Conservation (phyloP, 2,888 invertebrate genomes). For the Nudaria mundana region DNA sequence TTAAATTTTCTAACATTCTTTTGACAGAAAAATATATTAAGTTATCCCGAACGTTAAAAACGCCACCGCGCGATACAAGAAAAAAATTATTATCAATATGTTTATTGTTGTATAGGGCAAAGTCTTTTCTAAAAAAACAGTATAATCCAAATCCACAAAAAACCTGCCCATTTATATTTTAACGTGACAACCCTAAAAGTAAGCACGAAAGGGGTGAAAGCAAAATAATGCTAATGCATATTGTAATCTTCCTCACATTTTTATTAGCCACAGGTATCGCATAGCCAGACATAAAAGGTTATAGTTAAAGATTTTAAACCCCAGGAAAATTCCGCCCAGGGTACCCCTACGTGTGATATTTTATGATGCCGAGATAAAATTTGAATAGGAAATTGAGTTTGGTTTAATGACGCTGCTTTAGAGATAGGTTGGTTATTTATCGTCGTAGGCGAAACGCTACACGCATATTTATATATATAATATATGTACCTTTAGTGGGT, state of each 20-base stretch:
- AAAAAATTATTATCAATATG: no score
- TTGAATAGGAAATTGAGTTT: conserved; percentile 31
- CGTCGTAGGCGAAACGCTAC: background rate
- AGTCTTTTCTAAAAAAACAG: no score
- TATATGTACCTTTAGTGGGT: background rate
- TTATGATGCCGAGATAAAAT: conserved; percentile 34
- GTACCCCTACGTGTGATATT: conserved; percentile 29
- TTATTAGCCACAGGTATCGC: conserved; percentile 24
- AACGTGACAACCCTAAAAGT: conserved; percentile 21
- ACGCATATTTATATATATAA: background rate
- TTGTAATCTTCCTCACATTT: conserved; percentile 35
- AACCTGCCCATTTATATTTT: no score
- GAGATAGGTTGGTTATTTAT: conserved; percentile 13
- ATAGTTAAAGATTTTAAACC: conserved; percentile 24
- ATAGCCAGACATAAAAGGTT: conserved; percentile 27
- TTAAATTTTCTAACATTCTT: no score
- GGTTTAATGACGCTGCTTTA: conserved; percentile 12
- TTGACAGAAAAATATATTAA: no score
- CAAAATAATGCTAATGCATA: conserved; percentile 37
- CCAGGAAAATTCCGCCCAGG: conserved; percentile 2
- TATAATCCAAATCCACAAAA: no score
- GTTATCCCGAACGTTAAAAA: no score
- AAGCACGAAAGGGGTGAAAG: conserved; percentile 22
- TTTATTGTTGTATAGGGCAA: no score
- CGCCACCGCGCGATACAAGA: no score